phyloP scores from a whole-genome alignment of 1,140 invertebrate genomes.

The Lerema accius region DNA sequence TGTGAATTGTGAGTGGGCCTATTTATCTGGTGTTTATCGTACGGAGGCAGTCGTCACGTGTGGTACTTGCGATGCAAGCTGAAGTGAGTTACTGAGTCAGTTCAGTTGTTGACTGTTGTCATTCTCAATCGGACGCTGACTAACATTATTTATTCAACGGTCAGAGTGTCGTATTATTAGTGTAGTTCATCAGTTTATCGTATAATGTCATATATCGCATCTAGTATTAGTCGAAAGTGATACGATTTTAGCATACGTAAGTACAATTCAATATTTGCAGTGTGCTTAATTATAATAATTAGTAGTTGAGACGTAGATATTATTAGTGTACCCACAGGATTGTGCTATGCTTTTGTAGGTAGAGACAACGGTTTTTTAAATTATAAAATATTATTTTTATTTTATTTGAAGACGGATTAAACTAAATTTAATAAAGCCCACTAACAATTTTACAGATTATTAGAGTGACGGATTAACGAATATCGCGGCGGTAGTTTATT shows the following conservation, averaged over 20 bases:
- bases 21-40: conserved; percentile 13
- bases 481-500: no score
- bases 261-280: background rate
- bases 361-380: no score
- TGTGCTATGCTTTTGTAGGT: no score
- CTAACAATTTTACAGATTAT: no score
- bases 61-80: conserved; percentile 9
- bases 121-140: conserved; percentile 1
- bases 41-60: background rate
- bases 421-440: no score
- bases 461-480: no score
- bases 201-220: conserved; percentile 6
- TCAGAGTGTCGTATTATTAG: conserved; percentile 10
- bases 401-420: no score
- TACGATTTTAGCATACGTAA: conserved; percentile 8
- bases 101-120: conserved; percentile 27
- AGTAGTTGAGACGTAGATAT: no score
- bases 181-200: conserved; percentile 8
- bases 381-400: no score
- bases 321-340: no score
- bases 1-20: conserved; percentile 1
- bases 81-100: background rate
- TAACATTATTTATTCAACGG: conserved; percentile 14
- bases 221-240: conserved; percentile 10
- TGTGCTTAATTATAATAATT: no score